Conservation (phyloP, 2,113 vertebrate genomes). For the Clinocottus analis region DNA sequence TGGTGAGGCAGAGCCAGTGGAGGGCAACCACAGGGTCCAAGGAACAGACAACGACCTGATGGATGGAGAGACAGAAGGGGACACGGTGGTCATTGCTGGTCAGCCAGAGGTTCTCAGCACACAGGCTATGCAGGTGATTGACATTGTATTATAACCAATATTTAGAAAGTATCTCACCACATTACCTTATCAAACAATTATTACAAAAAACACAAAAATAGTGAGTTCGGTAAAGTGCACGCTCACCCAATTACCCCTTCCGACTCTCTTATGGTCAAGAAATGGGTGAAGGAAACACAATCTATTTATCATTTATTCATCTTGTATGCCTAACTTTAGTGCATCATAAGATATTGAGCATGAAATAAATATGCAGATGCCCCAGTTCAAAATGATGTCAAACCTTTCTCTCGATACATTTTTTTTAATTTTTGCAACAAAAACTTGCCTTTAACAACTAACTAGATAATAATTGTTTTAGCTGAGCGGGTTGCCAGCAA, state of each 20-base stretch:
- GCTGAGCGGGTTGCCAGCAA: no score
- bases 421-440: no score
- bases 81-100: constrained; percentile 92
- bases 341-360: no score
- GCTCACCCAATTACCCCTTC: background rate
- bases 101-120: constrained; percentile 93
- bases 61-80: constrained; percentile 93
- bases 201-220: background rate
- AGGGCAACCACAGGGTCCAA: constrained; percentile 88
- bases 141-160: background rate
- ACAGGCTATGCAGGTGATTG: constrained; percentile 93
- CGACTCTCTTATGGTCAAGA: no score
- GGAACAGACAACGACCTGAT: constrained; percentile 91
- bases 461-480: no score
- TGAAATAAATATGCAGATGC: no score
- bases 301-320: background rate
- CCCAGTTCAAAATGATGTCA: no score
- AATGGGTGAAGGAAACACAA: no score
- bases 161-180: background rate
- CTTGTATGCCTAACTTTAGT: background rate
- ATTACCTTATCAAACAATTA: background rate
- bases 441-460: no score
- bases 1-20: constrained; percentile 90
- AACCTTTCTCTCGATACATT: no score
- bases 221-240: background rate